phyloP scores from a whole-genome alignment of 2,888 invertebrate species.

The Lamproptera curius region DNA sequence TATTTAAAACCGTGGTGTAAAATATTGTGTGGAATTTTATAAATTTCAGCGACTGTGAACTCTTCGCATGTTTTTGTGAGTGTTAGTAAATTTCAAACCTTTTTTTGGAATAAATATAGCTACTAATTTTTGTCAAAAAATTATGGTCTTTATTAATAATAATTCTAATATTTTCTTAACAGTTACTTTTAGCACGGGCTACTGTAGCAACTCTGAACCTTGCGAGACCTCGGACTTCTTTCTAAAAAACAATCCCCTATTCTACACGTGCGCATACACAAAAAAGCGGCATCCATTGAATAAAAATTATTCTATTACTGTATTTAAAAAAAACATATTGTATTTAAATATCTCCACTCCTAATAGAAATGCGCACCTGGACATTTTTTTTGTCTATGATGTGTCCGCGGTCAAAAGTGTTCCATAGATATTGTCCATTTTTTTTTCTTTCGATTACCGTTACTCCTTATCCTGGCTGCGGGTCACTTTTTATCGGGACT shows the following conservation, averaged over 20 bases:
- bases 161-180: too few relatives aligned
- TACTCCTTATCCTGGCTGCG: slow-evolving; percentile 50
- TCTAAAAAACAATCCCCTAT: slow-evolving; percentile 11
- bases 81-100: too few relatives aligned
- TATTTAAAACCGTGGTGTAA: too few relatives aligned
- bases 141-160: too few relatives aligned
- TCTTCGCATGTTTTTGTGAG: too few relatives aligned
- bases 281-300: slow-evolving; percentile 8
- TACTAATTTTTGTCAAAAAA: too few relatives aligned
- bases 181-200: too few relatives aligned
- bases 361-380: slow-evolving; percentile 65
- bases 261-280: slow-evolving; percentile 13
- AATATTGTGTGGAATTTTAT: too few relatives aligned
- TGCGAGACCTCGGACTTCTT: too few relatives aligned
- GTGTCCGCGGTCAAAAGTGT: slow-evolving; percentile 70
- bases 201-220: too few relatives aligned
- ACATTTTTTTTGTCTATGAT: slow-evolving; percentile 49
- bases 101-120: too few relatives aligned
- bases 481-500: slow-evolving; percentile 65
- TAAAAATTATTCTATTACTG: slow-evolving; percentile 15
- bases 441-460: slow-evolving; percentile 61
- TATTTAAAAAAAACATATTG: slow-evolving; percentile 23
- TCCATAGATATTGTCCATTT: slow-evolving; percentile 50
- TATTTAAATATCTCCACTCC: slow-evolving; percentile 43
- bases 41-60: too few relatives aligned